Evolutionary conservation across 2,113 vertebrate species (phyloP).

Genomic region (Dipodomys stephensi): DNA sequence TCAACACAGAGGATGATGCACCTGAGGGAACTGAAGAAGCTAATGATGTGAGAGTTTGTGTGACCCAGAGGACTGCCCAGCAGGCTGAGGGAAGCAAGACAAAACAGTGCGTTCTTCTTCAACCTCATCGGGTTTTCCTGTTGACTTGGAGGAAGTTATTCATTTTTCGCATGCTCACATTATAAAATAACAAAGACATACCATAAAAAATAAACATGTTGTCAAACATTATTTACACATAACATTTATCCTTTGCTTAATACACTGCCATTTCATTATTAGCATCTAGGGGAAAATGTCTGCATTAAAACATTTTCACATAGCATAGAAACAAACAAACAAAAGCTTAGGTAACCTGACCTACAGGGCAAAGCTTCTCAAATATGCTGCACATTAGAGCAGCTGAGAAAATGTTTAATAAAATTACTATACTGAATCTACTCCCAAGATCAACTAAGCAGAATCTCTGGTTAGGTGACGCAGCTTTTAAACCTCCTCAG

Average conservation of each 20-base stretch:
- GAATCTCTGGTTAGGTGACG: neutral
- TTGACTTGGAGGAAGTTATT: neutral
- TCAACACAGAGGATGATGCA: neutral
- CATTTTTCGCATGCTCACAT: neutral
- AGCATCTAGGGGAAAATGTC: neutral
- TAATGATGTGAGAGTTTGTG: neutral
- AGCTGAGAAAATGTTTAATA: neutral
- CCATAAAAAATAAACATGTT: neutral
- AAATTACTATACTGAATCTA: neutral
- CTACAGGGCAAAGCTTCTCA: neutral
- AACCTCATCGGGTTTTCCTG: neutral
- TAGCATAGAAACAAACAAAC: neutral
- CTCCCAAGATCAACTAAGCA: neutral
- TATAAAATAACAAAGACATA: neutral
- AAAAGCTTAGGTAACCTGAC: neutral
- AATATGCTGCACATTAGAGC: neutral
- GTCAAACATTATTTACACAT: neutral
- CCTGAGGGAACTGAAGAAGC: constrained; percentile 13
- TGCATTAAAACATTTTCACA: neutral
- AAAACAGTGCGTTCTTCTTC: neutral
- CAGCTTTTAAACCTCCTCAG: constrained; percentile 17
- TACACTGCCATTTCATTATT: neutral
- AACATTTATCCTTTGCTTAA: constrained; percentile 11
- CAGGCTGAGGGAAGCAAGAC: neutral
- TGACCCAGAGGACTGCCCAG: neutral